A percentile compares a stretch with the other conserved stretches of the same genome.
These are phyloP conservation scores for Amia ocellicauda DNA, from an alignment of 2,113 vertebrate genomes.

Conservation along the genomic window DNA sequence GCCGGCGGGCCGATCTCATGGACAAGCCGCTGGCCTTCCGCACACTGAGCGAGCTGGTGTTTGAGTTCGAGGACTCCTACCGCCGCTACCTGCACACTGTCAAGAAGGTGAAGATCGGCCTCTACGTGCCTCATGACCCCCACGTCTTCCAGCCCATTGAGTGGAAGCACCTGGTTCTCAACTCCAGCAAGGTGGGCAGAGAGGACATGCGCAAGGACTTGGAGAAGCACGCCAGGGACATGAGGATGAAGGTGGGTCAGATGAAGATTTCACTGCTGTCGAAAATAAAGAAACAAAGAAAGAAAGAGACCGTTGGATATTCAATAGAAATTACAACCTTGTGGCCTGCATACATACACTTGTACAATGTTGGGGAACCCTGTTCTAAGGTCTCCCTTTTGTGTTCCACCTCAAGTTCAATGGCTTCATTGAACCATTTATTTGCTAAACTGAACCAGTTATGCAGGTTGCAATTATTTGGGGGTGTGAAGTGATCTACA, in stretches of 20 bases:
- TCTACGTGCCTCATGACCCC: conserved; percentile 88
- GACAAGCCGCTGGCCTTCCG: conserved; percentile 86
- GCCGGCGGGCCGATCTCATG: conserved; percentile 90
- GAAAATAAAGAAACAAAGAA: too few species aligned
- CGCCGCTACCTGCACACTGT: conserved; percentile 90
- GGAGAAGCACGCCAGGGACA: conserved; percentile 91
- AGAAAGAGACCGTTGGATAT: too few species aligned
- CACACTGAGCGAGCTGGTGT: conserved; percentile 90
- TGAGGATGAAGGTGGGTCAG: conserved; percentile 88
- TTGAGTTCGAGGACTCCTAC: conserved; percentile 93
- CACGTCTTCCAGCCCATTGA: conserved; percentile 94
- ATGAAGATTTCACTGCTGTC: too few species aligned
- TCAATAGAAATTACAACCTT: too few species aligned
- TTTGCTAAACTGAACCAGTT: too few species aligned
- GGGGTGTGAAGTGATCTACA: too few species aligned
- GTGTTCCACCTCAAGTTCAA: too few species aligned
- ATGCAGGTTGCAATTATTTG: too few species aligned
- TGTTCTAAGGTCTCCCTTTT: too few species aligned
- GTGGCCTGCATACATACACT: too few species aligned
- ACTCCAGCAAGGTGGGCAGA: conserved; percentile 73
- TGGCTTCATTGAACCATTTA: too few species aligned
- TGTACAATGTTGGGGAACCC: too few species aligned
- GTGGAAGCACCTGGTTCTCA: conserved; percentile 93
- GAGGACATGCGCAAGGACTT: conserved; percentile 87
- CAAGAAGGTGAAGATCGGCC: conserved; percentile 92